phyloP scores from a whole-genome alignment of 2,888 invertebrate genomes.

The Cheiracanthium punctorium region DNA sequence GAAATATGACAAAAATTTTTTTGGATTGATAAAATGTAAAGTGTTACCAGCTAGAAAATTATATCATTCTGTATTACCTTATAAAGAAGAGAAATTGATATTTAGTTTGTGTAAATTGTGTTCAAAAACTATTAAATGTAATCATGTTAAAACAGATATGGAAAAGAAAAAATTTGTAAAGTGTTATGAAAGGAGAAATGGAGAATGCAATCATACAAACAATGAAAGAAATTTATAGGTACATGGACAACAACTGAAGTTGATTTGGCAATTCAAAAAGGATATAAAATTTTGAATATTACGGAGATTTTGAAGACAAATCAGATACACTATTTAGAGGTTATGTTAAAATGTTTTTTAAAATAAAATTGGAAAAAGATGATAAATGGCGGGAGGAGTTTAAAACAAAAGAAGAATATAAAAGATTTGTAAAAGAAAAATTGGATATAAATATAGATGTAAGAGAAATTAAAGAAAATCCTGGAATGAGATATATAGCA shows the following conservation, averaged over 20 bases:
- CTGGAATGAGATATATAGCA: slow-evolving; percentile 5
- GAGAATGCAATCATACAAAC: too few relatives aligned
- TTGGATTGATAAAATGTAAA: not conserved
- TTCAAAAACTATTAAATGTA: slow-evolving; percentile 1
- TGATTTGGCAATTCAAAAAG: not conserved
- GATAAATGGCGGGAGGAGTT: slow-evolving; percentile 10
- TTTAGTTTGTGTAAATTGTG: too few relatives aligned
- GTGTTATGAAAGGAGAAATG: not conserved
- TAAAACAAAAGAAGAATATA: slow-evolving; percentile 16
- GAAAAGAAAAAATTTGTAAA: slow-evolving; percentile 1
- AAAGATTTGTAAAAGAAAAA: not conserved
- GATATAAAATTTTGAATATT: too few relatives aligned
- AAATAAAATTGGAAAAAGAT: slow-evolving; percentile 16
- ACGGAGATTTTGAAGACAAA: not conserved
- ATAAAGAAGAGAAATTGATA: slow-evolving; percentile 16
- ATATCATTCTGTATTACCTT: slow-evolving; percentile 21
- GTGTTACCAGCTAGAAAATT: slow-evolving; percentile 13
- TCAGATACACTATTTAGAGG: not conserved
- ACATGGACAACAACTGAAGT: not conserved
- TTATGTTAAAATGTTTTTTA: not conserved
- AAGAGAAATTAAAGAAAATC: not conserved
- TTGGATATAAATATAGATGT: not conserved
- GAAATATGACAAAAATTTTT: slow-evolving; percentile 22
- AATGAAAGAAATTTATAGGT: not conserved
- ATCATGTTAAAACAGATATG: not conserved